Evolutionary conservation across 1,140 invertebrate genomes (phyloP).

Genomic region (Drosophila mojavensis): DNA sequence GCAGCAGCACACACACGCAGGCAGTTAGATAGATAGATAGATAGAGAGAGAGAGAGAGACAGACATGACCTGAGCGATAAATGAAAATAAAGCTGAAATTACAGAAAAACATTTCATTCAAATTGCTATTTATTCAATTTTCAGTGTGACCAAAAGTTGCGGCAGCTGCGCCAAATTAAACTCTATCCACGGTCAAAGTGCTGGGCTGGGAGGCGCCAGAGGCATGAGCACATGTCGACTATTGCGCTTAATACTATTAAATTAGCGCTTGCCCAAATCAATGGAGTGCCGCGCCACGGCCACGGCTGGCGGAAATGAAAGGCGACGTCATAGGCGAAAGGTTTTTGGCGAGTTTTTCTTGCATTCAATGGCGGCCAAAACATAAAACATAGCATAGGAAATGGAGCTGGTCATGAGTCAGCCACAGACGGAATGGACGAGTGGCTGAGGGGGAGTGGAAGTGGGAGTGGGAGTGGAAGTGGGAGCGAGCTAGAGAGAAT

Average conservation of each 20-base stretch:
- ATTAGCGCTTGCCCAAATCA: constrained; percentile 65
- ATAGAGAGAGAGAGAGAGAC: neutral
- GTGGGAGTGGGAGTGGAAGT: neutral
- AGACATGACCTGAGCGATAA: constrained; percentile 35
- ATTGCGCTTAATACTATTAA: constrained; percentile 67
- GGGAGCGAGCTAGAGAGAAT: constrained; percentile 2
- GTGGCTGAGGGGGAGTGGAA: neutral
- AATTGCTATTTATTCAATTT: constrained; percentile 75
- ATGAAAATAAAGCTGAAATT: constrained; percentile 80
- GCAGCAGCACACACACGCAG: neutral
- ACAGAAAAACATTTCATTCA: constrained; percentile 73
- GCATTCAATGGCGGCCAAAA: constrained; percentile 16
- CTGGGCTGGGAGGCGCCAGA: no score
- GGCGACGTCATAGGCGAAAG: constrained; percentile 43
- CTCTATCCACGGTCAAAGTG: constrained; percentile 5
- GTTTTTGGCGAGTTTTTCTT: constrained; percentile 14
- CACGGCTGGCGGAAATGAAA: constrained; percentile 49
- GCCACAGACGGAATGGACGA: neutral
- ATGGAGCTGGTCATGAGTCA: constrained; percentile 50
- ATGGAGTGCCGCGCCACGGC: constrained; percentile 10
- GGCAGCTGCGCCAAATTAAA: constrained; percentile 67
- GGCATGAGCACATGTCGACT: neutral
- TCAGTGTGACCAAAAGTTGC: constrained; percentile 37
- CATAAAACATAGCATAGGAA: constrained; percentile 59
- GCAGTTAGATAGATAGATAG: neutral